phyloP scores from a whole-genome alignment of 2,113 vertebrate genomes.

The Semnornis frantzii region DNA sequence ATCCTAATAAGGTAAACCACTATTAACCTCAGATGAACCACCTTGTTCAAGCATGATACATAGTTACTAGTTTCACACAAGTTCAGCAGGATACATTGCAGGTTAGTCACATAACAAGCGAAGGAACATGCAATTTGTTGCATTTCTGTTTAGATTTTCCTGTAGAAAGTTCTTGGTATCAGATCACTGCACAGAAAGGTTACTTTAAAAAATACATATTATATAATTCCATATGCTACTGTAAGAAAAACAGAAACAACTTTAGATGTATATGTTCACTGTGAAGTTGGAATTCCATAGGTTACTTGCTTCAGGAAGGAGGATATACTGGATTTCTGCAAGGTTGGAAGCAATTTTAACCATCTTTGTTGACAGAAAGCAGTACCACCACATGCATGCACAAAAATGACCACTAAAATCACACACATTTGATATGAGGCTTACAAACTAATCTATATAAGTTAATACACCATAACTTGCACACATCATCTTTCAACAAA shows the following conservation, averaged over 20 bases:
- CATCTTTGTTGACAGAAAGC: not conserved
- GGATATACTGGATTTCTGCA: not conserved
- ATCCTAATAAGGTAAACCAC: not conserved
- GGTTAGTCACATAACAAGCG: conserved; percentile 43
- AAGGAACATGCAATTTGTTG: conserved; percentile 8
- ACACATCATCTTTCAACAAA: not conserved
- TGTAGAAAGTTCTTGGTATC: not conserved
- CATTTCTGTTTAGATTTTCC: not conserved
- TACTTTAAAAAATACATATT: not conserved
- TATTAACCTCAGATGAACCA: conserved; percentile 37
- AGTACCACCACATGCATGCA: not conserved
- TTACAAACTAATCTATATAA: not conserved
- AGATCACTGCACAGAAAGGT: not conserved
- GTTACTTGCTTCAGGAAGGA: not conserved
- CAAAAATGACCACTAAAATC: not conserved
- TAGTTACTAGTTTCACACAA: conserved; percentile 34
- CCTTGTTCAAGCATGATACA: conserved; percentile 47
- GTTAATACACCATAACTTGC: not conserved
- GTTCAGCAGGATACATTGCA: conserved; percentile 13
- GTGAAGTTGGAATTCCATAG: not conserved
- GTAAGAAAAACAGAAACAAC: not conserved
- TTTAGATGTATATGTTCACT: not conserved
- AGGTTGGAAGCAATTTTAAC: not conserved
- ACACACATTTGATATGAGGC: not conserved
- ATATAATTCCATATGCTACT: not conserved